Conservation (phyloP, 2,113 vertebrate genomes). For the Salvelinus alpinus region DNA sequence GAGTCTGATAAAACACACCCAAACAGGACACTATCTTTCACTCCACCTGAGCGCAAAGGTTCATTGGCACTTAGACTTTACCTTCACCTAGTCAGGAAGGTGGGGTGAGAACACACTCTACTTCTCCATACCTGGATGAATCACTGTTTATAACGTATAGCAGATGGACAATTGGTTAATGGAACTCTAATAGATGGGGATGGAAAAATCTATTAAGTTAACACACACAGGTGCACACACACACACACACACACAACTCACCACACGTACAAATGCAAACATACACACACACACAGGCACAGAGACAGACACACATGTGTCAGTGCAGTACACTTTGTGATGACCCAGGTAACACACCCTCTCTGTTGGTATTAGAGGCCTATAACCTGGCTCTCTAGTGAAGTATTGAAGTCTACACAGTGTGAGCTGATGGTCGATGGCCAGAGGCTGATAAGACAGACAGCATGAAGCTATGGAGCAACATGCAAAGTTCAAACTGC, state of each 20-base stretch:
- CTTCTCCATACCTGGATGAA: neutral
- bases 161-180: neutral
- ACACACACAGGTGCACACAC: no score
- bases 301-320: no score
- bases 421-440: neutral
- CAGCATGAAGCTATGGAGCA: constrained; percentile 38
- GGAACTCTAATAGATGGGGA: neutral
- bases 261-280: neutral
- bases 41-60: constrained; percentile 63
- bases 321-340: no score
- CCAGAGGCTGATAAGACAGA: constrained; percentile 41
- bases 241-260: neutral
- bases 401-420: neutral
- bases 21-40: constrained; percentile 13
- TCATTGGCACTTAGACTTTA: constrained; percentile 47
- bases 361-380: constrained; percentile 35
- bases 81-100: constrained; percentile 15
- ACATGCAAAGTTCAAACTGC: constrained; percentile 66
- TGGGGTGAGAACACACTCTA: neutral
- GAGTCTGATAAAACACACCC: constrained; percentile 15
- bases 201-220: neutral
- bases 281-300: constrained; percentile 6
- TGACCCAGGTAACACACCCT: neutral
- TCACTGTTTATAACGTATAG: neutral
- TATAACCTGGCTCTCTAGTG: neutral